These are phyloP conservation scores for Stratiomys singularior DNA, from an alignment of 2,888 invertebrate species.

Conservation along the genomic window DNA sequence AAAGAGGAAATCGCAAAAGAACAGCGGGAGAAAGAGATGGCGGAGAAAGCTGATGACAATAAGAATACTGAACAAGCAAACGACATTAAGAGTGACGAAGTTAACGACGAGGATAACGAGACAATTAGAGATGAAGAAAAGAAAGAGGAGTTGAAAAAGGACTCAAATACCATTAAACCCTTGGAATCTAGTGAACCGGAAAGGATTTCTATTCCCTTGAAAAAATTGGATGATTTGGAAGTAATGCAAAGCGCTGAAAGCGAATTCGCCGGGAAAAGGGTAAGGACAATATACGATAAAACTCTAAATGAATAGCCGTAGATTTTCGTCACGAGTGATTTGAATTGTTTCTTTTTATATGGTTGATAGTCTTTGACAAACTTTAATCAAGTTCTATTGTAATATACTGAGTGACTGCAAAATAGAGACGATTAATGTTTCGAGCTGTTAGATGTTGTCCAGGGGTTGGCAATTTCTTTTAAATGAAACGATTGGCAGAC, in stretches of 20 bases:
- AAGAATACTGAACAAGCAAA: slow-evolving; percentile 57
- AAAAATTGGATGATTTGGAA: slow-evolving; percentile 68
- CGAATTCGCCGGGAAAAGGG: slow-evolving; percentile 55
- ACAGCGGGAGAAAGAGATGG: slow-evolving; percentile 53
- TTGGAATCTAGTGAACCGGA: slow-evolving; percentile 69
- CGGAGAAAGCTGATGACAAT: slow-evolving; percentile 57
- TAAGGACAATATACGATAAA: slow-evolving; percentile 52
- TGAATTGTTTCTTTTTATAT: too few species aligned
- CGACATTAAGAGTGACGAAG: slow-evolving; percentile 60
- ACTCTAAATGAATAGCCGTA: background rate
- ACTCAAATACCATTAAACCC: slow-evolving; percentile 67
- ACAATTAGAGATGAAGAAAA: slow-evolving; percentile 68
- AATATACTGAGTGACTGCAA: too few species aligned
- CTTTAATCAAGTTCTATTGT: too few species aligned
- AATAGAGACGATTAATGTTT: too few species aligned
- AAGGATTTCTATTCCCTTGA: slow-evolving; percentile 68
- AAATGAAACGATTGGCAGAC: too few species aligned
- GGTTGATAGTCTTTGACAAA: too few species aligned
- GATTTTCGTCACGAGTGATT: background rate
- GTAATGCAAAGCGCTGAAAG: slow-evolving; percentile 73
- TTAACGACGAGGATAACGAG: slow-evolving; percentile 61
- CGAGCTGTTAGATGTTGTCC: too few species aligned
- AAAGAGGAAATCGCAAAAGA: slow-evolving; percentile 59
- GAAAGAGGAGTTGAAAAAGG: slow-evolving; percentile 67
- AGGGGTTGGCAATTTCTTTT: too few species aligned